Conservation (phyloP, 2,113 vertebrate genomes). For the Ptilonorhynchus violaceus region DNA sequence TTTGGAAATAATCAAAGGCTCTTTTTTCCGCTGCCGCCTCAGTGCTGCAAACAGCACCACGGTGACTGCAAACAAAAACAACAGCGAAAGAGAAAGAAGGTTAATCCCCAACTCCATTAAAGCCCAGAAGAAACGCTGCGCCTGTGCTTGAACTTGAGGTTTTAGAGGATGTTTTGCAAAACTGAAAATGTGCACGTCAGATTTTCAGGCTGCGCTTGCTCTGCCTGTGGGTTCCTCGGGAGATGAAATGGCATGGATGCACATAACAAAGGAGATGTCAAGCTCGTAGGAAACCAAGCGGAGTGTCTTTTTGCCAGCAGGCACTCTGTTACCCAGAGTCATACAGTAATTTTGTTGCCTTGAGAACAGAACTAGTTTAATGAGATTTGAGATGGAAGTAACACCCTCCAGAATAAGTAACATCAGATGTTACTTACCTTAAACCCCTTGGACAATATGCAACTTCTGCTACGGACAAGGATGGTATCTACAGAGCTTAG, state of each 20-base stretch:
- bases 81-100: not conserved
- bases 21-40: constrained; percentile 90
- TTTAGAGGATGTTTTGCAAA: constrained; percentile 1
- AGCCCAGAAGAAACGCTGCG: not conserved
- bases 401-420: not conserved
- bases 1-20: constrained; percentile 96
- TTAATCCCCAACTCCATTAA: constrained; percentile 55
- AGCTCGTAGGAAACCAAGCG: not conserved
- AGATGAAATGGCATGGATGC: not conserved
- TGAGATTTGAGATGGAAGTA: not conserved
- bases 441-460: not conserved
- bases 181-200: not conserved
- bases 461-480: not conserved
- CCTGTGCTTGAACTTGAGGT: not conserved
- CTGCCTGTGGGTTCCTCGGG: not conserved
- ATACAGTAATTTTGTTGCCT: not conserved
- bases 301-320: not conserved
- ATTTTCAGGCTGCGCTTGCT: not conserved
- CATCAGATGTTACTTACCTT: not conserved
- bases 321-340: not conserved
- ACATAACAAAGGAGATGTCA: not conserved
- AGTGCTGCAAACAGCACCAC: constrained; percentile 92
- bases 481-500: not conserved
- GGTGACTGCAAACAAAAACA: constrained; percentile 80
- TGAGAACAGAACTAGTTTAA: not conserved